Evolutionary conservation across 2,888 invertebrate genomes (phyloP), one percentile per base, ranked within the genome.

Genomic region (Hirudinaria manillensis): DNA sequence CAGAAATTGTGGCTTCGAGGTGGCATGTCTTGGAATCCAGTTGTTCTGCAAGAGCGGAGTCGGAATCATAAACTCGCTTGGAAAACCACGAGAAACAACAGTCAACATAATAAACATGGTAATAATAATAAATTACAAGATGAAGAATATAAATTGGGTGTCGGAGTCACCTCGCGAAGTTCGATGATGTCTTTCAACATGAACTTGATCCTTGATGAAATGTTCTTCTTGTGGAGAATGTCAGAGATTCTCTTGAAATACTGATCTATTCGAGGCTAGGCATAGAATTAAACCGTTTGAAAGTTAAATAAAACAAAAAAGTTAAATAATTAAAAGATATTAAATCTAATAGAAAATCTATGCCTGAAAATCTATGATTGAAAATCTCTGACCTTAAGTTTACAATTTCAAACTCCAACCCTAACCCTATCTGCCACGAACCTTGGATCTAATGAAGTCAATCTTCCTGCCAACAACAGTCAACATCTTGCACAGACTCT

Each of bases 381-480:
- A n/a, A n/a, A n/a, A n/a, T n/a, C n/a, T n/a, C n/a, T n/a, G n/a
- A n/a, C n/a, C 38, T 38, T 38, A 38, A 38, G 3, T 38, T 38
- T 45, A 1, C 10, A 2, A 45, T 16, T 6, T 2, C 16, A 45
- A 45, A 16, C 16, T 10, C 10, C 45, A 1, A 16, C 45, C 1
- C 45, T 16, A 45, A 45, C 13, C 45, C 45, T 16, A 4, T 45
- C 1, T 45, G 45, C 45, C 45, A 61, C 61, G n/a, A 36, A 68
- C 68, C 68, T 68, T 68, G n/a, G 68, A 68, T 68, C 32, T 29
- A 68, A 32, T 6, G n/a, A 68, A 68, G 32, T 68, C 68, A 68
- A 68, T 68, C 32, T 68, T 68, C 21, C 32, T 36, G 21, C 68
- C 68, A 13, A 68, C 68, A n/a, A 32, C 32, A 34, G 29, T 68